phyloP scores from a whole-genome alignment of 2,797 vertebrate species.

The Mormyrus proboscirostris region DNA sequence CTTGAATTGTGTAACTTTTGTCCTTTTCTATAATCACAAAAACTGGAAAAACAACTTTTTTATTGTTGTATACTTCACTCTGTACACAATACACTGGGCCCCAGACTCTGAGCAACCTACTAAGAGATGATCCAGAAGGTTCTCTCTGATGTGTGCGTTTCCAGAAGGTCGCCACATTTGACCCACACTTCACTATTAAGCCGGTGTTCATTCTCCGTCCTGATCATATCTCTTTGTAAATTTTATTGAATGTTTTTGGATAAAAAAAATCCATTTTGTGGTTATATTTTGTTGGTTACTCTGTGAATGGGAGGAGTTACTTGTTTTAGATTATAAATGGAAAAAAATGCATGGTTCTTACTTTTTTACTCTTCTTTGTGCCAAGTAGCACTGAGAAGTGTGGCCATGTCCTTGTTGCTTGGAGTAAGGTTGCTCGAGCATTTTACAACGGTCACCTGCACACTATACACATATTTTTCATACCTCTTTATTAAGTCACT shows the following conservation, averaged over 20 bases:
- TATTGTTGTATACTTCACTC: neutral
- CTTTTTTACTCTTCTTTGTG: neutral
- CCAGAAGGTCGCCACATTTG: neutral
- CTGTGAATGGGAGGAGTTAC: neutral
- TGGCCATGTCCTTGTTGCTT: slow-evolving; percentile 24
- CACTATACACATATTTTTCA: slow-evolving; percentile 21
- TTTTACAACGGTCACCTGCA: slow-evolving; percentile 4
- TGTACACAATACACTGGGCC: neutral
- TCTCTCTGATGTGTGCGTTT: neutral
- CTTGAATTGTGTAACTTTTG: slow-evolving; percentile 12
- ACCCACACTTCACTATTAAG: neutral
- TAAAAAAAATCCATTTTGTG: slow-evolving; percentile 2
- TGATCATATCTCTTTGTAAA: neutral
- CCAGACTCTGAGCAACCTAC: neutral
- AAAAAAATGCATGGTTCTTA: neutral
- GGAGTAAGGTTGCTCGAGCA: slow-evolving; percentile 28
- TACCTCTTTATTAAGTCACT: slow-evolving; percentile 35
- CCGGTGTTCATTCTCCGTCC: neutral
- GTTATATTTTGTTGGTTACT: neutral
- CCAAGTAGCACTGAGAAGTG: neutral
- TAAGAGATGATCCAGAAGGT: neutral
- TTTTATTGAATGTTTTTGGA: neutral
- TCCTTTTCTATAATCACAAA: neutral
- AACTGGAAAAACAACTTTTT: neutral
- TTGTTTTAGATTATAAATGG: neutral